Percentiles rank a stretch among this genome's conserved stretches.
Evolutionary conservation across 1,140 invertebrate species (phyloP).

Genomic region (Cylas formicarius): DNA sequence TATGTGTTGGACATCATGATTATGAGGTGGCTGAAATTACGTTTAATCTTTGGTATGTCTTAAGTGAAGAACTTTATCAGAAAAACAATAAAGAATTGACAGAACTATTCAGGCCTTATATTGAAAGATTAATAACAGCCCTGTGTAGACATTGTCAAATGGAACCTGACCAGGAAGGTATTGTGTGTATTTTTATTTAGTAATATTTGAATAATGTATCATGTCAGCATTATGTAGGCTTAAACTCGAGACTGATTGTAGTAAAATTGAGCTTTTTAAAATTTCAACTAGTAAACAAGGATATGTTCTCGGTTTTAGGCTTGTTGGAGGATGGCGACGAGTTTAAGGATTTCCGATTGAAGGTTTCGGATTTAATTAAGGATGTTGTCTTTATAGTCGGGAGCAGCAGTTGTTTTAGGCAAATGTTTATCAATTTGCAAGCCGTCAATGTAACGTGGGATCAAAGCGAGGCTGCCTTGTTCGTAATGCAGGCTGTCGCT

Average conservation of each 20-base stretch:
- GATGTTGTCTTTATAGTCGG: conserved; percentile 97
- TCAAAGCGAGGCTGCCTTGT: conserved; percentile 87
- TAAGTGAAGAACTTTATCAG: conserved; percentile 91
- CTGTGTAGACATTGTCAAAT: conserved; percentile 83
- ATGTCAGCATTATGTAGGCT: no score
- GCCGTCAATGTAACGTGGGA: conserved; percentile 75
- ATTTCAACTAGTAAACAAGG: no score
- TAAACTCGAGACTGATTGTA: no score
- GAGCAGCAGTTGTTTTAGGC: conserved; percentile 82
- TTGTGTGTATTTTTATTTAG: not conserved
- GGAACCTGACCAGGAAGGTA: conserved; percentile 78
- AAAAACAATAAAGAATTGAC: conserved; percentile 74
- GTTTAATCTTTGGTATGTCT: conserved; percentile 93
- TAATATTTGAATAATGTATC: no score
- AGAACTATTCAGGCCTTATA: conserved; percentile 77
- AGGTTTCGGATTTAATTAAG: conserved; percentile 89
- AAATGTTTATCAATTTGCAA: conserved; percentile 76
- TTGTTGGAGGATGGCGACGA: conserved; percentile 85
- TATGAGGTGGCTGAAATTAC: conserved; percentile 96
- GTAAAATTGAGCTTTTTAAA: no score
- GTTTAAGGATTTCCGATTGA: conserved; percentile 76
- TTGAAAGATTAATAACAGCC: conserved; percentile 79
- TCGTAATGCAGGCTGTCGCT: conserved; percentile 91
- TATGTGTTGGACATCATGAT: conserved; percentile 93
- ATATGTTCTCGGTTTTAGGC: no score